phyloP scores from a whole-genome alignment of 1,140 invertebrate species.

The Lasaia peninsularis region DNA sequence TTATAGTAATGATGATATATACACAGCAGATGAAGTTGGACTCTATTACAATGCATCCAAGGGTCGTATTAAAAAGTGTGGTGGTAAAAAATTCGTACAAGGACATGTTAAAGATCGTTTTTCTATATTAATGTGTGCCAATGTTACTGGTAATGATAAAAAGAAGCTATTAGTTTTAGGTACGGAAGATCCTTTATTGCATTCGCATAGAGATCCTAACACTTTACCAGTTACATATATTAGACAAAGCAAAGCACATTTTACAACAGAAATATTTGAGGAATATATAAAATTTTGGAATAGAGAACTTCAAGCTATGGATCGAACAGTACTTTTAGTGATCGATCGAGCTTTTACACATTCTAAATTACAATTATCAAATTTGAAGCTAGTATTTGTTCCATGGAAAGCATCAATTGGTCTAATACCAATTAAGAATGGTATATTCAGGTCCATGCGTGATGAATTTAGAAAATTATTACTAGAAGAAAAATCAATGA shows the following conservation, averaged over 20 bases:
- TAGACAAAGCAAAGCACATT: constrained; percentile 3
- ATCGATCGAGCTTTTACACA: neutral
- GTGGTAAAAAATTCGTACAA: constrained; percentile 3
- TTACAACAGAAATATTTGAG: constrained; percentile 3
- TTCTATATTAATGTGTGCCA: constrained; percentile 6
- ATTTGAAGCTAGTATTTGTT: neutral
- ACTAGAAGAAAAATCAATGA: constrained; percentile 1
- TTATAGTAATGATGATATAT: constrained; percentile 8
- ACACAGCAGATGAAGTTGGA: constrained; percentile 10
- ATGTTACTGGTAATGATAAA: constrained; percentile 3
- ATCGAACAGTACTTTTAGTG: neutral
- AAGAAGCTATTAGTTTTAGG: neutral
- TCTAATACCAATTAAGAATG: neutral
- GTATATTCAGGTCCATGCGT: neutral
- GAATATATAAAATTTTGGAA: constrained; percentile 3
- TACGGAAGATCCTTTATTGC: constrained; percentile 1
- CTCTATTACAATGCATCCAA: neutral
- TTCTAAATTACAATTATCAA: neutral
- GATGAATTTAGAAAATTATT: neutral
- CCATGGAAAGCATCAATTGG: neutral
- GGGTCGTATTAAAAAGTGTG: constrained; percentile 2
- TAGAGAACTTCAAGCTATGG: neutral
- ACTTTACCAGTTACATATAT: constrained; percentile 3
- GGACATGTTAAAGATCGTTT: constrained; percentile 4
- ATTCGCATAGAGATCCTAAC: neutral